A percentile compares a stretch with the other conserved stretches of the same genome.
These are phyloP conservation scores for Uloborus diversus DNA, from an alignment of 1,140 invertebrate species.

Conservation along the genomic window DNA sequence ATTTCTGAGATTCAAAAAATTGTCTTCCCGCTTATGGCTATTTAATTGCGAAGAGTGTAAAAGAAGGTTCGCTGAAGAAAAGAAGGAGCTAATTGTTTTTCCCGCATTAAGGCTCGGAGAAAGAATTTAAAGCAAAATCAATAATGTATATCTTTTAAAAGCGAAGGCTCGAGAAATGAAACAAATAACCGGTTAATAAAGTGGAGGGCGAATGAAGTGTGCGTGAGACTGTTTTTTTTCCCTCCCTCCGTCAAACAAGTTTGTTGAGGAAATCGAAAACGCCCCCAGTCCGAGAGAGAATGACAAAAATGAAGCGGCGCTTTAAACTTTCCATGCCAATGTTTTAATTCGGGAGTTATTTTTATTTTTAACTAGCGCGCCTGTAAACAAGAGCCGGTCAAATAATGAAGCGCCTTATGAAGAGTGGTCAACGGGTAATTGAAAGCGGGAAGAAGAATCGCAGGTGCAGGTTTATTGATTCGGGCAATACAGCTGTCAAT, in stretches of 20 bases:
- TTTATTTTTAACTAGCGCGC: not conserved
- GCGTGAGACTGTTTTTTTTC: not conserved
- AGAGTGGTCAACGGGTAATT: slow-evolving; percentile 18
- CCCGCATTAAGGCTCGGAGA: not conserved
- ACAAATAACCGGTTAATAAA: slow-evolving; percentile 54
- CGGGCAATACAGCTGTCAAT: slow-evolving; percentile 54
- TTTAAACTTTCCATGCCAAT: no score
- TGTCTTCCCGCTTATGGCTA: slow-evolving; percentile 52
- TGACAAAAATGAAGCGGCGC: not conserved
- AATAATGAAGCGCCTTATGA: not conserved
- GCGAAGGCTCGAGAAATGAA: slow-evolving; percentile 12
- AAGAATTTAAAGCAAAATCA: slow-evolving; percentile 51
- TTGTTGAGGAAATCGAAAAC: slow-evolving; percentile 8
- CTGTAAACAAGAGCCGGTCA: not conserved
- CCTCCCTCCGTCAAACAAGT: not conserved
- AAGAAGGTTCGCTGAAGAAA: slow-evolving; percentile 2
- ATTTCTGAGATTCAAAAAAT: slow-evolving; percentile 32
- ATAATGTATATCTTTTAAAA: slow-evolving; percentile 55
- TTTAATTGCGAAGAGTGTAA: slow-evolving; percentile 44
- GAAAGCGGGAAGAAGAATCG: slow-evolving; percentile 20
- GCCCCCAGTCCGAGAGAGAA: not conserved
- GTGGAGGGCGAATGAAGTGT: not conserved
- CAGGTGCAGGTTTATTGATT: slow-evolving; percentile 43
- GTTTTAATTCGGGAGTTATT: slow-evolving; percentile 40
- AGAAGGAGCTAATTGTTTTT: slow-evolving; percentile 49